Evolutionary conservation across 2,797 vertebrate genomes (phyloP).

Genomic region (Smutsia gigantea): DNA sequence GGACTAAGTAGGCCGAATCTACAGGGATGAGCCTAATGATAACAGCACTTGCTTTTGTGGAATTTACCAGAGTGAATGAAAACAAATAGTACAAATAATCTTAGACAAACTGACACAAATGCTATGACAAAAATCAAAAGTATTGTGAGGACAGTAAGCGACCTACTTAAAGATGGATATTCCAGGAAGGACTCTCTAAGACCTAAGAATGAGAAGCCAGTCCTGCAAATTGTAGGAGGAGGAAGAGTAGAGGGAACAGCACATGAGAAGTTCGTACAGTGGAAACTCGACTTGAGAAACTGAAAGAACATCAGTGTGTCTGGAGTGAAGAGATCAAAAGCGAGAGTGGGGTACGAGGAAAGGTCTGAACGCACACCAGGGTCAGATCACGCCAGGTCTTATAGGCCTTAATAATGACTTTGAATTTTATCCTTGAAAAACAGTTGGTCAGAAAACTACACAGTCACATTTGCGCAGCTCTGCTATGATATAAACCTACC

Average conservation of each 20-base stretch:
- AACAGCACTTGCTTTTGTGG: neutral
- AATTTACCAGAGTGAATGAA: neutral
- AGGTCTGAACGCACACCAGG: neutral
- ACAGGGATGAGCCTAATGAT: neutral
- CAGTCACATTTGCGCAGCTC: neutral
- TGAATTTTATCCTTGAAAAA: neutral
- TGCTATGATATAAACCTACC: neutral
- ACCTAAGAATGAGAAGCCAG: neutral
- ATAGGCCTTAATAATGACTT: neutral
- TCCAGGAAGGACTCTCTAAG: neutral
- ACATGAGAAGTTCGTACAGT: neutral
- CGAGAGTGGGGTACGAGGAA: neutral
- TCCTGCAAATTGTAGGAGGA: neutral
- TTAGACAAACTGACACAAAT: neutral
- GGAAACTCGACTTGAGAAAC: neutral
- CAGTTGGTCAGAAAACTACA: neutral
- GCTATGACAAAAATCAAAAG: neutral
- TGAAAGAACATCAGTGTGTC: neutral
- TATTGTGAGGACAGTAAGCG: neutral
- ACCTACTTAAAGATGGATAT: neutral
- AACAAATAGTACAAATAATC: neutral
- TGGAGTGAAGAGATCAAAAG: neutral
- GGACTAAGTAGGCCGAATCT: neutral
- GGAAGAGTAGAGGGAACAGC: neutral
- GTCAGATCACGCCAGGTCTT: neutral